A percentile compares a stretch with the other conserved stretches of the same genome.
These are phyloP conservation scores for Leptinotarsa defecta DNA, from an alignment of 1,140 invertebrate species.

Conservation along the genomic window DNA sequence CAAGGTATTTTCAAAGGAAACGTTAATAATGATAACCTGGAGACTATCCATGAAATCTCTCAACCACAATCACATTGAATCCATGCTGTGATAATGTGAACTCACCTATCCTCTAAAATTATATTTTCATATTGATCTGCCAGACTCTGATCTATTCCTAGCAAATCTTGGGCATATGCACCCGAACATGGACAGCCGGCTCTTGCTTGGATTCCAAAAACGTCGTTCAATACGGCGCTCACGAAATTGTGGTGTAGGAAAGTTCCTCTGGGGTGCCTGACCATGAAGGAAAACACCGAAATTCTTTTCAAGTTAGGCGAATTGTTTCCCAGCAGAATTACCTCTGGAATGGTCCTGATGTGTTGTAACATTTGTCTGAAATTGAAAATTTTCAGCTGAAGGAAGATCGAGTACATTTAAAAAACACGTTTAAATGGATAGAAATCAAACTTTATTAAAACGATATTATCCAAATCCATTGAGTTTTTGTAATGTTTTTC, in stretches of 20 bases:
- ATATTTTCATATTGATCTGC: constrained; percentile 78
- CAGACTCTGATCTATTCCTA: constrained; percentile 79
- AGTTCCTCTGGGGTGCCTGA: constrained; percentile 77
- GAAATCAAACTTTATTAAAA: no score
- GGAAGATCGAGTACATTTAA: constrained; percentile 9
- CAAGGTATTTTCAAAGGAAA: no score
- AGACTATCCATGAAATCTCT: no score
- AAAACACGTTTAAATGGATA: no score
- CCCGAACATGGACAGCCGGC: constrained; percentile 85
- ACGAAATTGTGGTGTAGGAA: constrained; percentile 92
- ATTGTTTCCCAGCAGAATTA: constrained; percentile 78
- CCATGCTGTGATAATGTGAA: constrained; percentile 18
- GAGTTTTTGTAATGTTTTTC: no score
- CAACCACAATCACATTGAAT: no score
- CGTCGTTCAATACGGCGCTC: constrained; percentile 84
- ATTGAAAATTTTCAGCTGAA: constrained; percentile 25
- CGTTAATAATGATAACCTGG: no score
- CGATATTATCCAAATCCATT: no score
- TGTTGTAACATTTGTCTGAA: constrained; percentile 74
- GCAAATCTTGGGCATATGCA: constrained; percentile 80
- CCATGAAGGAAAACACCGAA: constrained; percentile 85
- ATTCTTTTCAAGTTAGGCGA: constrained; percentile 68
- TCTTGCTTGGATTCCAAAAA: constrained; percentile 89
- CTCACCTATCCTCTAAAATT: constrained; percentile 74
- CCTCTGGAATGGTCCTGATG: constrained; percentile 74